Conservation (phyloP, 2,888 invertebrate species). For the Macrostomum cliftonense region DNA sequence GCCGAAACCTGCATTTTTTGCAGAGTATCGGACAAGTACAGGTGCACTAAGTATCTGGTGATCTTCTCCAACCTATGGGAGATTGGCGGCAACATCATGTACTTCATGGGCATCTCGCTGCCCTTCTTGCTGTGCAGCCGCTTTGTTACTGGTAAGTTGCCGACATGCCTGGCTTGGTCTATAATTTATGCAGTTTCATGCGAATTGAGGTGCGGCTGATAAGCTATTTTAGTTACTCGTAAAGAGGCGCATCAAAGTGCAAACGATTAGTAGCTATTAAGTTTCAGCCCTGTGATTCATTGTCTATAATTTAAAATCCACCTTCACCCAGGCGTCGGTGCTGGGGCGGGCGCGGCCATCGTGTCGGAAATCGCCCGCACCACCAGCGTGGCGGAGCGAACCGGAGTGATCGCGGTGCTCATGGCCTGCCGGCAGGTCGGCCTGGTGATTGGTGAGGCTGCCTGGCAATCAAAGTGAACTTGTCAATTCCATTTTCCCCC, state of each 20-base stretch:
- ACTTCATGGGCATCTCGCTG: constrained; percentile 35
- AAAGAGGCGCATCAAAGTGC: no score
- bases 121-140: constrained; percentile 35
- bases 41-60: constrained; percentile 30
- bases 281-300: no score
- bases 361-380: constrained; percentile 37
- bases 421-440: constrained; percentile 37
- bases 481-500: background rate
- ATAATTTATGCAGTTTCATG: no score
- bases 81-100: constrained; percentile 35
- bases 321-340: constrained; percentile 26
- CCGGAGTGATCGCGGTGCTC: constrained; percentile 33
- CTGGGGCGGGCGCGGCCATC: constrained; percentile 33
- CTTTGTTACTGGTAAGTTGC: constrained; percentile 34
- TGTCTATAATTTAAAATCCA: background rate
- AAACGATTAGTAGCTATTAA: no score
- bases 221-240: no score
- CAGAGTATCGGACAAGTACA: constrained; percentile 31
- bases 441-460: constrained; percentile 26
- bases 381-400: constrained; percentile 33
- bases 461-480: no score
- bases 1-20: no score
- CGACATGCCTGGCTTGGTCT: no score
- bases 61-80: constrained; percentile 28
- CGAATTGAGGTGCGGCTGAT: no score